A percentile compares a stretch with the other conserved stretches of the same genome.
These are phyloP conservation scores for Gambusia holbrooki DNA, from an alignment of 2,113 vertebrate species.

Conservation along the genomic window DNA sequence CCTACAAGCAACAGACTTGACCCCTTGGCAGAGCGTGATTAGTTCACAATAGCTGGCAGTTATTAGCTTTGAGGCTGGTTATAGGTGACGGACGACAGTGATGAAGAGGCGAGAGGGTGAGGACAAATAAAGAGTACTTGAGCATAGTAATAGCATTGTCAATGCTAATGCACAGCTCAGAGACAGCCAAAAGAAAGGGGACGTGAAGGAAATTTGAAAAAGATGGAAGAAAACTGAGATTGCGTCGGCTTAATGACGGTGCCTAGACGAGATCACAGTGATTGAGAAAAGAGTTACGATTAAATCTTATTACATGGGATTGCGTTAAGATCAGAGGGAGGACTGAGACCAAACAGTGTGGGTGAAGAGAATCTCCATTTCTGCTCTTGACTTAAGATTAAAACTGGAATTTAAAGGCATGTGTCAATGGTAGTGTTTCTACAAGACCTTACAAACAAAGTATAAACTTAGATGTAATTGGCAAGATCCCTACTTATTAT, in stretches of 20 bases:
- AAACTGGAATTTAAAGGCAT: too few relatives aligned
- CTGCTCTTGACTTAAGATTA: slow-evolving; percentile 8
- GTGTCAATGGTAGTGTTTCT: too few relatives aligned
- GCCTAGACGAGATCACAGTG: slow-evolving; percentile 55
- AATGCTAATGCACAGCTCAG: slow-evolving; percentile 47
- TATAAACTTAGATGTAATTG: too few relatives aligned
- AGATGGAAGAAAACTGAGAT: slow-evolving; percentile 40
- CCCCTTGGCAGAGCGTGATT: slow-evolving; percentile 21
- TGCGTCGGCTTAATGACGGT: slow-evolving; percentile 45
- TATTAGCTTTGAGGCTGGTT: slow-evolving; percentile 7
- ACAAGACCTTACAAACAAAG: too few relatives aligned
- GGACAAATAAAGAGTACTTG: slow-evolving; percentile 35
- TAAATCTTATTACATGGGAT: slow-evolving; percentile 57
- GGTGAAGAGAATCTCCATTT: not conserved
- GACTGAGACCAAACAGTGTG: slow-evolving; percentile 7
- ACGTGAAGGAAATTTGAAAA: slow-evolving; percentile 33
- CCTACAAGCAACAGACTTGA: not conserved
- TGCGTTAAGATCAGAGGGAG: slow-evolving; percentile 37
- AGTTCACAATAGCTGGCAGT: slow-evolving; percentile 9
- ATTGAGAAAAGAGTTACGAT: slow-evolving; percentile 58
- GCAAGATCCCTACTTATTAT: too few relatives aligned
- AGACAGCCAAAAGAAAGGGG: not conserved
- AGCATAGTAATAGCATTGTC: slow-evolving; percentile 49
- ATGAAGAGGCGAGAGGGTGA: slow-evolving; percentile 14
- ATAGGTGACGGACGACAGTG: slow-evolving; percentile 12